A percentile compares a stretch with the other conserved stretches of the same genome.
phyloP scores from a whole-genome alignment of 2,113 vertebrate genomes.

The Loxodonta africana region DNA sequence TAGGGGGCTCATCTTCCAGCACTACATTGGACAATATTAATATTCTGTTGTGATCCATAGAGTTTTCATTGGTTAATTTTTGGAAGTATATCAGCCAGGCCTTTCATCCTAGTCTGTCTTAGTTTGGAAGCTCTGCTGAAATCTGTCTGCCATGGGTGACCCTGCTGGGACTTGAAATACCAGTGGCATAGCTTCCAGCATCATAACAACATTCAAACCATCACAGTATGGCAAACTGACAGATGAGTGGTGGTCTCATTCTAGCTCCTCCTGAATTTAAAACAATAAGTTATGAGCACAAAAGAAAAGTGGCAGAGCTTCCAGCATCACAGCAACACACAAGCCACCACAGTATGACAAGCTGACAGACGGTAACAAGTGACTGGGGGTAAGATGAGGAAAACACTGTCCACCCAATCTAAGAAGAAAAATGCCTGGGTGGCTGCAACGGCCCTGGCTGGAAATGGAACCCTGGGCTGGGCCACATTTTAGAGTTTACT shows the following conservation, averaged over 20 bases:
- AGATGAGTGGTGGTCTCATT: neutral
- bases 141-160: neutral
- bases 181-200: neutral
- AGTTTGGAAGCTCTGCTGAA: neutral
- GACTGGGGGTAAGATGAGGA: fast-evolving
- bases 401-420: no score
- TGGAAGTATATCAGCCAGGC: neutral
- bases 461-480: neutral
- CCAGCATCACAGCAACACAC: neutral
- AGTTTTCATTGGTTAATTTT: neutral
- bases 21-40: neutral
- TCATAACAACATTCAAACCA: neutral
- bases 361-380: neutral
- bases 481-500: neutral
- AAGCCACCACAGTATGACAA: neutral
- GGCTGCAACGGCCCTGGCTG: neutral
- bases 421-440: neutral
- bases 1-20: neutral
- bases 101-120: neutral
- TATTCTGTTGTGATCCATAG: neutral
- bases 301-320: neutral
- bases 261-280: neutral
- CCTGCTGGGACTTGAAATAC: neutral
- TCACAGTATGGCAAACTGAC: neutral
- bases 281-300: neutral